Evolutionary conservation across 2,113 vertebrate genomes (phyloP).

Genomic region (Psittacara wagleri): DNA sequence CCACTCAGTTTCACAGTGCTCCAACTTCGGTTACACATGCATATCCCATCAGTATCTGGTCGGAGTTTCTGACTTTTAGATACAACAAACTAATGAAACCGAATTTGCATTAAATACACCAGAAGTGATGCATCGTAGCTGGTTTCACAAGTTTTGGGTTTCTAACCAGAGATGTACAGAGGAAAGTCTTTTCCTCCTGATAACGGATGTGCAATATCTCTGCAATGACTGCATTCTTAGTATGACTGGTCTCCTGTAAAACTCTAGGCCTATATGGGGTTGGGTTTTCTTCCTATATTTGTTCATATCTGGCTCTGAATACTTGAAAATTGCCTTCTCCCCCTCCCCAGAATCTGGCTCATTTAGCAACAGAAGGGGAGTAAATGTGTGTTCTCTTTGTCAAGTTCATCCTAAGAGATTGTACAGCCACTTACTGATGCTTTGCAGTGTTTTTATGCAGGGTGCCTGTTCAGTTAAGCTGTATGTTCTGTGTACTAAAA

Average conservation of each 20-base stretch:
- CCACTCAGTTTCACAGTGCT: background rate
- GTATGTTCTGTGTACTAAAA: background rate
- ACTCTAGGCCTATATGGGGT: background rate
- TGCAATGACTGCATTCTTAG: background rate
- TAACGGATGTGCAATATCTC: background rate
- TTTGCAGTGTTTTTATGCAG: background rate
- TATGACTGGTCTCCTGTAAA: background rate
- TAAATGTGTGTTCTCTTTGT: background rate
- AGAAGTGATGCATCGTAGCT: background rate
- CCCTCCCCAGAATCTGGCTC: background rate
- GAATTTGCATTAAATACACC: background rate
- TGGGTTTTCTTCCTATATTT: background rate
- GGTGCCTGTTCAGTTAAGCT: background rate
- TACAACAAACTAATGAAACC: background rate
- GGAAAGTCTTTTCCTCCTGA: background rate
- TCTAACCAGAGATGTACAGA: background rate
- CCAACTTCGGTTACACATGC: accelerated
- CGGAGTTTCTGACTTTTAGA: background rate
- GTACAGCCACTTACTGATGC: background rate
- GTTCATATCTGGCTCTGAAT: background rate
- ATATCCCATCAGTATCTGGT: background rate
- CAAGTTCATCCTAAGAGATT: background rate
- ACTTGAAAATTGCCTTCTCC: background rate
- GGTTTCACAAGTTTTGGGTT: background rate
- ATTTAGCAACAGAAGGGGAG: background rate